These are phyloP conservation scores for Geodia barretti DNA, from an alignment of 37 sponge, comb jelly and placozoan species.

Conservation along the genomic window DNA sequence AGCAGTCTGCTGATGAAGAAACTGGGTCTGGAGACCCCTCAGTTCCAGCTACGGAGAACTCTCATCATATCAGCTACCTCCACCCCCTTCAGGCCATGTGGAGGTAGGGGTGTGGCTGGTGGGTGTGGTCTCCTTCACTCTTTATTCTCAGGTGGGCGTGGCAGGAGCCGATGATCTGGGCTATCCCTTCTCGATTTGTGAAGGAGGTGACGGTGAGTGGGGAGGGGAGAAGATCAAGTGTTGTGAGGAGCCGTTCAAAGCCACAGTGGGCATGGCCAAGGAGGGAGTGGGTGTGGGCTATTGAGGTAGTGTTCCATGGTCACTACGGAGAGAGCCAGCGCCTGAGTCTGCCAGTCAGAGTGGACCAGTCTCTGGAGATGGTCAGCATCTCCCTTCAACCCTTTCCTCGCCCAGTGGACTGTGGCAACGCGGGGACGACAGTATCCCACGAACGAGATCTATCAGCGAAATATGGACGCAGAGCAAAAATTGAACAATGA, in stretches of 20 bases:
- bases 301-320: constrained; percentile 12
- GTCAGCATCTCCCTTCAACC: constrained; percentile 37
- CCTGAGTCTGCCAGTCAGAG: neutral
- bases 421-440: no score
- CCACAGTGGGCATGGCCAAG: neutral
- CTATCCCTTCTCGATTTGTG: constrained; percentile 44
- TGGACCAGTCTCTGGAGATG: constrained; percentile 2
- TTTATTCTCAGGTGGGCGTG: constrained; percentile 7
- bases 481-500: no score
- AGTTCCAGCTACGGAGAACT: constrained; percentile 26
- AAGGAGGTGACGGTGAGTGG: constrained; percentile 2
- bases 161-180: constrained; percentile 21
- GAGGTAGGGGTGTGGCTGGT: neutral
- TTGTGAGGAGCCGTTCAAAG: constrained; percentile 15
- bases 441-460: no score
- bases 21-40: constrained; percentile 36
- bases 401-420: constrained; percentile 59
- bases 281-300: neutral
- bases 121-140: neutral
- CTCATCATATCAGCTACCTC: neutral
- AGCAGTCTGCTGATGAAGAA: constrained; percentile 34
- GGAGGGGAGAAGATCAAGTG: neutral
- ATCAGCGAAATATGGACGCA: no score
- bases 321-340: constrained; percentile 49
- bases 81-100: neutral